Conservation (phyloP, 2,797 vertebrate genomes). For the Phalanger gymnotis region DNA sequence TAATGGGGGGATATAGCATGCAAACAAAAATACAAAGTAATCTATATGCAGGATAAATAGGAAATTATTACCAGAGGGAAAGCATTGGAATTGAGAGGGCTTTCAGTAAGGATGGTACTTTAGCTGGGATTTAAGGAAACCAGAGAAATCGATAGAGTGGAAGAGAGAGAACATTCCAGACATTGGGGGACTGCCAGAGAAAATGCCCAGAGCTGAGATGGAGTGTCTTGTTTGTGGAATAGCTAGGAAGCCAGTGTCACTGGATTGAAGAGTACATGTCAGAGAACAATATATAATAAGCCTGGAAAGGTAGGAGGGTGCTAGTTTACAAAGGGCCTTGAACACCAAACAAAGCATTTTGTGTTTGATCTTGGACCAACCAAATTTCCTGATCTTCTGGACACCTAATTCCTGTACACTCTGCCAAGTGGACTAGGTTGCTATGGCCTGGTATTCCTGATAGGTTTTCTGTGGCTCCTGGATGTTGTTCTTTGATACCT, state of each 20-base stretch:
- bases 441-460: background rate
- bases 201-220: background rate
- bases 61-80: background rate
- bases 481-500: background rate
- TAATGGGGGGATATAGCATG: background rate
- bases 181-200: background rate
- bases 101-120: background rate
- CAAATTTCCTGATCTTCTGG: slow-evolving; percentile 1
- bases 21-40: background rate
- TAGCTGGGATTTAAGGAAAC: background rate
- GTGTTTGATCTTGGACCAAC: background rate
- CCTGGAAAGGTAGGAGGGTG: background rate
- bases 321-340: background rate
- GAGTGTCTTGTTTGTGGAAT: background rate
- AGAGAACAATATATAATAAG: background rate
- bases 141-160: background rate
- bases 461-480: background rate
- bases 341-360: background rate
- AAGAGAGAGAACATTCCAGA: background rate
- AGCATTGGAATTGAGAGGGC: too few relatives aligned
- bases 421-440: background rate
- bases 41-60: background rate
- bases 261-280: background rate
- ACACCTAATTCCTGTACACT: background rate
- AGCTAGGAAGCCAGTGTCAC: background rate